Evolutionary conservation across 2,888 invertebrate species (phyloP).

Genomic region (Leptinotarsa haldemani): DNA sequence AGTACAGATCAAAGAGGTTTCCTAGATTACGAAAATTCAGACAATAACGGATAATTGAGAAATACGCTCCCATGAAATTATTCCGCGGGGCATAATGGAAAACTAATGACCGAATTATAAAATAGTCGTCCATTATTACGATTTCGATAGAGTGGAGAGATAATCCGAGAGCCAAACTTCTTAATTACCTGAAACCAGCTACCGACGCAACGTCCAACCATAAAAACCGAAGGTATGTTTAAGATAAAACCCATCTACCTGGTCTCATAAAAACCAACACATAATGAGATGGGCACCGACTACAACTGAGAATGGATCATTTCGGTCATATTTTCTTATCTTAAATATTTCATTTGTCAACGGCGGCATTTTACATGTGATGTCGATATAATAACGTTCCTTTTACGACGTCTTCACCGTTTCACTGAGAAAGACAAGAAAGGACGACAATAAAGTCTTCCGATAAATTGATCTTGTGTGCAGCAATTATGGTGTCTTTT

Average conservation of each 20-base stretch:
- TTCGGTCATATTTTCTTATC: conserved; percentile 40
- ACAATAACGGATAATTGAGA: conserved; percentile 19
- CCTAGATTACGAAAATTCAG: conserved; percentile 21
- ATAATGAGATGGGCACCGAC: conserved; percentile 32
- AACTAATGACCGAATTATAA: conserved; percentile 47
- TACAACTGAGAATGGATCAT: conserved; percentile 35
- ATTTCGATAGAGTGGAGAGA: conserved; percentile 47
- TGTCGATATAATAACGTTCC: conserved; percentile 43
- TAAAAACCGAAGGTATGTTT: conserved; percentile 45
- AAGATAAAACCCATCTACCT: conserved; percentile 46
- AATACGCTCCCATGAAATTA: conserved; percentile 30
- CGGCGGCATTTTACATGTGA: conserved; percentile 42
- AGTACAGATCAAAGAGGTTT: conserved; percentile 5
- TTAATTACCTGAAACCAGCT: conserved; percentile 46
- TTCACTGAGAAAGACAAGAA: conserved; percentile 29
- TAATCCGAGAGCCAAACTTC: conserved; percentile 45
- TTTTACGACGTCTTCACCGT: conserved; percentile 43
- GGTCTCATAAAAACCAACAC: conserved; percentile 32
- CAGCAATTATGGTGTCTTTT: conserved; percentile 6
- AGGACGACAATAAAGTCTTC: conserved; percentile 36
- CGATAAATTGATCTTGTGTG: conserved; percentile 33
- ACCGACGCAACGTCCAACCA: conserved; percentile 40
- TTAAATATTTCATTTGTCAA: conserved; percentile 46
- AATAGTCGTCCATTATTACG: conserved; percentile 45
- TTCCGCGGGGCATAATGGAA: conserved; percentile 33